Conservation (phyloP, 2,113 vertebrate genomes). For the Pipa parva region DNA sequence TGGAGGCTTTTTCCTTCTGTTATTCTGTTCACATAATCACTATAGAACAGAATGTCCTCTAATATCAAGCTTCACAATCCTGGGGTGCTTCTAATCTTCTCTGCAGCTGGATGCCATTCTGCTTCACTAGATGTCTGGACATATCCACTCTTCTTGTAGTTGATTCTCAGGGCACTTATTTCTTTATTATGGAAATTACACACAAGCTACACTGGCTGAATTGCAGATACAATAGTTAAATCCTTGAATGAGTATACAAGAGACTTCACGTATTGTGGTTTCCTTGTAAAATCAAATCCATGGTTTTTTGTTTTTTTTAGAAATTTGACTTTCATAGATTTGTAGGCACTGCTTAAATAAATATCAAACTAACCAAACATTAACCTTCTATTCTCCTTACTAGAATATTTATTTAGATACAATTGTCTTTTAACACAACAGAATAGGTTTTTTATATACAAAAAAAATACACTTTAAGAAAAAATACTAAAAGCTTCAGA, state of each 20-base stretch:
- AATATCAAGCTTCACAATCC: not conserved
- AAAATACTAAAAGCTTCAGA: no score
- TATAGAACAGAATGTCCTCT: not conserved
- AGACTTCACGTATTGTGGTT: not conserved
- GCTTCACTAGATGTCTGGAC: not conserved
- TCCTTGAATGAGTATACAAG: not conserved
- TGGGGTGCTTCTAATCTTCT: slow-evolving; percentile 1
- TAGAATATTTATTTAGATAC: no score
- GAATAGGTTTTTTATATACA: no score
- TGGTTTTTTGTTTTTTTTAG: no score
- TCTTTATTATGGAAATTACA: slow-evolving; percentile 7
- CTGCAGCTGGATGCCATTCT: not conserved
- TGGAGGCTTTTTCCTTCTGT: not conserved
- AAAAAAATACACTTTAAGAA: no score
- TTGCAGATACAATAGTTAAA: not conserved
- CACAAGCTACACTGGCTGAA: not conserved
- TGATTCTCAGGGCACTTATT: not conserved
- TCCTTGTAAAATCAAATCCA: not conserved
- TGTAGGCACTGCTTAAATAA: not conserved
- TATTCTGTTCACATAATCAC: slow-evolving; percentile 10
- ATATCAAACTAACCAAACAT: no score
- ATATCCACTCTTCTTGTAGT: not conserved
- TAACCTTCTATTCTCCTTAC: no score
- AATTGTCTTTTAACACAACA: no score
- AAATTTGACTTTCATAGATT: no score